phyloP scores from a whole-genome alignment of 2,797 vertebrate genomes.

The Esox masquinongy region DNA sequence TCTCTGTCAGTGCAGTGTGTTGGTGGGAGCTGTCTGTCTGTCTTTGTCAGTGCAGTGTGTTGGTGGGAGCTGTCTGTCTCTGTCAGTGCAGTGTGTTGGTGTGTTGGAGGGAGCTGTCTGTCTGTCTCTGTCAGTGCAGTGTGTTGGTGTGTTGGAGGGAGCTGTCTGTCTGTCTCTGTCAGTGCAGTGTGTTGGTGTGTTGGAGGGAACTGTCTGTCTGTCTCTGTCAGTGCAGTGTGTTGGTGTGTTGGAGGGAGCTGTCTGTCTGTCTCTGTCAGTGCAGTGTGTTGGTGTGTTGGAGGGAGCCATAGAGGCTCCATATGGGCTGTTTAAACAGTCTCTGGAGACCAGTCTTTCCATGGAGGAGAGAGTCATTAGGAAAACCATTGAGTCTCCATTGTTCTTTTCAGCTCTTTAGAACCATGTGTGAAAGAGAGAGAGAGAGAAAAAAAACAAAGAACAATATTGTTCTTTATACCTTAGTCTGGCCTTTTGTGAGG shows the following conservation, averaged over 20 bases:
- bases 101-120: no score
- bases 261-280: no score
- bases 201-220: no score
- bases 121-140: no score
- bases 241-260: no score
- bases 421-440: slow-evolving; percentile 22
- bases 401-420: slow-evolving; percentile 53
- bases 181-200: no score
- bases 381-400: slow-evolving; percentile 68
- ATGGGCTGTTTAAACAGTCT: slow-evolving; percentile 60
- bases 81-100: no score
- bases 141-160: no score
- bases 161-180: no score
- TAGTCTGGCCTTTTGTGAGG: slow-evolving; percentile 16
- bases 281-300: no score
- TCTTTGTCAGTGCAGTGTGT: neutral
- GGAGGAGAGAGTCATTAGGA: slow-evolving; percentile 59
- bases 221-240: no score
- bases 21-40: neutral
- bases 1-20: neutral
- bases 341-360: slow-evolving; percentile 62
- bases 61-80: neutral
- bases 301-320: slow-evolving; percentile 28
- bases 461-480: slow-evolving; percentile 51
- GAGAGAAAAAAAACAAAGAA: slow-evolving; percentile 57